phyloP scores from a whole-genome alignment of 37 sponge, comb jelly and placozoan species.

The Aplysina aerophoba region DNA sequence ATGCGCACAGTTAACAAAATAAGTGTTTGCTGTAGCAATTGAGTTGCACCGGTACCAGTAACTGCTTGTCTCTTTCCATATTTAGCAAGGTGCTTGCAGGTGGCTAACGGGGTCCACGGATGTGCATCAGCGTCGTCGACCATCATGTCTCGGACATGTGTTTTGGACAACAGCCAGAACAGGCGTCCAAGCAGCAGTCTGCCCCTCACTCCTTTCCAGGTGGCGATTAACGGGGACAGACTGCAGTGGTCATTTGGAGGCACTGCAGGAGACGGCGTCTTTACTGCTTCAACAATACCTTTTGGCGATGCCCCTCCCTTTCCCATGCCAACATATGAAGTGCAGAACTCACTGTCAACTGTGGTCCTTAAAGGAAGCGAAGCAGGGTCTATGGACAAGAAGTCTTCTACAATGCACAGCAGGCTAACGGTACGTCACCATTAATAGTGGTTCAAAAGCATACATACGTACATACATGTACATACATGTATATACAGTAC shows the following conservation, averaged over 20 bases:
- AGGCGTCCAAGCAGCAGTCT: too few species aligned
- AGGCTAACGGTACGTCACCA: not conserved
- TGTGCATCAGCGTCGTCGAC: too few species aligned
- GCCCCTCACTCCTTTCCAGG: too few species aligned
- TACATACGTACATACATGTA: not conserved
- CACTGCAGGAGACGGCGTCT: not conserved
- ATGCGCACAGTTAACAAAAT: too few species aligned
- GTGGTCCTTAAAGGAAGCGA: not conserved
- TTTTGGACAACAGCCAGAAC: too few species aligned
- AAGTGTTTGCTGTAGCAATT: too few species aligned
- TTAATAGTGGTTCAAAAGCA: not conserved
- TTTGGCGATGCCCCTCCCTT: not conserved
- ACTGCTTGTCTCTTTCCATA: too few species aligned
- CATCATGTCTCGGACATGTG: too few species aligned
- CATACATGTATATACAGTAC: not conserved
- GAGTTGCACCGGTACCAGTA: too few species aligned
- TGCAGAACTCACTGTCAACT: conserved; percentile 1
- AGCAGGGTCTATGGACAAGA: not conserved
- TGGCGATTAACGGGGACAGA: not conserved
- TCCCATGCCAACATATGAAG: conserved; percentile 20
- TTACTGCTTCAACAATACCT: not conserved
- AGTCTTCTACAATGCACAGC: conserved; percentile 6
- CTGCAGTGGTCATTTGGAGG: not conserved
- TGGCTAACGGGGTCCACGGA: too few species aligned
- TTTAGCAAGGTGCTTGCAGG: too few species aligned